phyloP scores from a whole-genome alignment of 2,113 vertebrate genomes.

The Hystrix cristata region DNA sequence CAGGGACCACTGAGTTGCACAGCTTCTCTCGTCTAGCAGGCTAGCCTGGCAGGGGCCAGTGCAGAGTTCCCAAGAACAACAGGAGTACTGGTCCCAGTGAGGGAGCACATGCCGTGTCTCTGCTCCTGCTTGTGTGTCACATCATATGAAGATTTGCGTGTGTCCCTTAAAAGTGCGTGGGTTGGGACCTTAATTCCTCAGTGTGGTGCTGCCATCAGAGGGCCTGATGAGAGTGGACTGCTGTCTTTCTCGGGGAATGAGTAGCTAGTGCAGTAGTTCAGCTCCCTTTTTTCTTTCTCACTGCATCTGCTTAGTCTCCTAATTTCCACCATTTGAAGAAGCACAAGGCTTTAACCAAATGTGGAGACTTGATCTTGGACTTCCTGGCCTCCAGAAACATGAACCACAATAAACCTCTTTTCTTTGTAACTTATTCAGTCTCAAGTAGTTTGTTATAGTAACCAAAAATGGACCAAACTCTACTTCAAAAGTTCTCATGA shows the following conservation, averaged over 20 bases:
- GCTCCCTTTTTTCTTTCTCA: neutral
- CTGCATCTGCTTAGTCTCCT: neutral
- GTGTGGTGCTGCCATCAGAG: neutral
- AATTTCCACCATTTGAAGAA: neutral
- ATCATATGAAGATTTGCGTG: neutral
- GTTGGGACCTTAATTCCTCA: neutral
- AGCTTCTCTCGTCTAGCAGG: neutral
- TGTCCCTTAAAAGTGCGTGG: neutral
- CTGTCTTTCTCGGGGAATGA: neutral
- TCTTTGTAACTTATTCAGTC: neutral
- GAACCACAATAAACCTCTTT: neutral
- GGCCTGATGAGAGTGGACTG: neutral
- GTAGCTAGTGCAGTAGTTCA: neutral
- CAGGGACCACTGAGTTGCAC: neutral
- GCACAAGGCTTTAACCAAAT: neutral
- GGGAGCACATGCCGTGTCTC: neutral
- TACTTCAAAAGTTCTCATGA: neutral
- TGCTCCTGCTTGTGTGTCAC: too few species aligned
- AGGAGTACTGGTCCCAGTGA: fast-evolving
- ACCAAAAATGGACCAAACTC: neutral
- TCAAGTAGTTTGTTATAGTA: neutral
- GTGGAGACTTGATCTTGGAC: neutral
- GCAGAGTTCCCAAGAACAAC: neutral
- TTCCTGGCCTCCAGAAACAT: neutral
- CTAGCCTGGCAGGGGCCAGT: neutral